Evolutionary conservation across 2,113 vertebrate genomes (phyloP).

Genomic region (Poeciliopsis prolifica): DNA sequence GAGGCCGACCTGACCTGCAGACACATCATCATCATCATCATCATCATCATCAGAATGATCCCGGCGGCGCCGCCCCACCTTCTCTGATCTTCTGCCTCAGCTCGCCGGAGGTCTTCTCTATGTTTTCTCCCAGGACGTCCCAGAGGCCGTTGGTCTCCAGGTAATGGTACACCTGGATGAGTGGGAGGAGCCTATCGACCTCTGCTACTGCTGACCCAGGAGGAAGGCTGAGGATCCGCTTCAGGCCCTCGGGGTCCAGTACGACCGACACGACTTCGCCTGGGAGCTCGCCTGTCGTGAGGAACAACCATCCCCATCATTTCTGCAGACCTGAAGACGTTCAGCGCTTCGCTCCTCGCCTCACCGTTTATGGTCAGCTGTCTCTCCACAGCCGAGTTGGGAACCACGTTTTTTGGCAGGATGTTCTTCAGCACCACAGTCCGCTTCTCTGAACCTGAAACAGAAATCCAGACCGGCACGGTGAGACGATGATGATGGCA

Average conservation of each 20-base stretch:
- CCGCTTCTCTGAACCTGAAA: slow-evolving; percentile 62
- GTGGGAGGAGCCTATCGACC: slow-evolving; percentile 75
- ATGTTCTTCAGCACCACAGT: slow-evolving; percentile 79
- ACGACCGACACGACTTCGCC: slow-evolving; percentile 82
- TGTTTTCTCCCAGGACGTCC: slow-evolving; percentile 75
- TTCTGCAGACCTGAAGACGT: not conserved
- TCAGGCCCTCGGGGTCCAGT: slow-evolving; percentile 72
- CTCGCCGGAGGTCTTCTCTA: slow-evolving; percentile 68
- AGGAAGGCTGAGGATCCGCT: slow-evolving; percentile 79
- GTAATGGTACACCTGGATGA: slow-evolving; percentile 86
- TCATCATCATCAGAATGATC: not conserved
- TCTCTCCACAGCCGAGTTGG: slow-evolving; percentile 84
- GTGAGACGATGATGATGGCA: not conserved
- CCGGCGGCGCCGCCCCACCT: slow-evolving; percentile 71
- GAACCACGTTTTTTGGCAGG: slow-evolving; percentile 84
- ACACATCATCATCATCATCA: not conserved
- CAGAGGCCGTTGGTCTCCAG: slow-evolving; percentile 83
- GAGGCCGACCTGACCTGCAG: slow-evolving; percentile 83
- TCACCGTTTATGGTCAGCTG: slow-evolving; percentile 86
- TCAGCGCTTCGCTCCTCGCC: too few species aligned
- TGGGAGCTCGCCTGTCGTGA: slow-evolving; percentile 82
- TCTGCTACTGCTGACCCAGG: slow-evolving; percentile 84
- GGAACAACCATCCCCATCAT: not conserved
- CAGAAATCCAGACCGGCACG: not conserved
- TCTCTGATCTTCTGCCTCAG: slow-evolving; percentile 75